A percentile compares a stretch with the other conserved stretches of the same genome.
Evolutionary conservation across 2,888 invertebrate species (phyloP).

Genomic region (Rhamphomyia laevipes): DNA sequence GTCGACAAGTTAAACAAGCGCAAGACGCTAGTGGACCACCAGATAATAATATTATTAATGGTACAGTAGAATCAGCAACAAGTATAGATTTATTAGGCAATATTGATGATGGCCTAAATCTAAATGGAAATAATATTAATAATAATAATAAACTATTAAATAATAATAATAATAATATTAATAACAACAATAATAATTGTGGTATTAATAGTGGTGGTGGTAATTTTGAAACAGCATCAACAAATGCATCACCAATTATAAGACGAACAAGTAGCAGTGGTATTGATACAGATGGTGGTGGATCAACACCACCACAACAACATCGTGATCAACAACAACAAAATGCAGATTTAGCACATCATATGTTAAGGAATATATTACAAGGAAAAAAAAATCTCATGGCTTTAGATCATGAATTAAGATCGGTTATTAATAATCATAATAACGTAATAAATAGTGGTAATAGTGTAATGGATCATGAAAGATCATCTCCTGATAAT

Average conservation of each 20-base stretch:
- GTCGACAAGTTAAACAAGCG: conserved; percentile 65
- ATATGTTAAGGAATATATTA: conserved; percentile 81
- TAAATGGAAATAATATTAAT: conserved; percentile 10
- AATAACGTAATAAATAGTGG: conserved; percentile 13
- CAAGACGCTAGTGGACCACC: conserved; percentile 45
- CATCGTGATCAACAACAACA: conserved; percentile 24
- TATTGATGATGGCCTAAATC: conserved; percentile 20
- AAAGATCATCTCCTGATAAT: conserved; percentile 32
- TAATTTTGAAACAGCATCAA: conserved; percentile 15
- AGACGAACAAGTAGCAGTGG: conserved; percentile 28
- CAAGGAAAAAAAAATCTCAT: conserved; percentile 79
- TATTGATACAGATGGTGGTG: conserved; percentile 38
- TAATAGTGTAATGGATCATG: conserved; percentile 7
- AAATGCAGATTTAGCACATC: conserved; percentile 53
- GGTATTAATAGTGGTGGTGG: conserved; percentile 3
- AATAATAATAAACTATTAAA: conserved; percentile 7
- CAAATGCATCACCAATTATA: conserved; percentile 20
- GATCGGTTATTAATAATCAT: conserved; percentile 41
- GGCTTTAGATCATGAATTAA: conserved; percentile 56
- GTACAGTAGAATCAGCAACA: conserved; percentile 32
- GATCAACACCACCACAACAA: conserved; percentile 24
- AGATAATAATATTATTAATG: conserved; percentile 36
- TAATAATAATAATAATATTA: conserved; percentile 9
- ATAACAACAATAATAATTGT: conserved; percentile 4
- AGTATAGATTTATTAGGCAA: conserved; percentile 34